phyloP scores from a whole-genome alignment of 1,140 invertebrate species.

The Oedothorax gibbosus region DNA sequence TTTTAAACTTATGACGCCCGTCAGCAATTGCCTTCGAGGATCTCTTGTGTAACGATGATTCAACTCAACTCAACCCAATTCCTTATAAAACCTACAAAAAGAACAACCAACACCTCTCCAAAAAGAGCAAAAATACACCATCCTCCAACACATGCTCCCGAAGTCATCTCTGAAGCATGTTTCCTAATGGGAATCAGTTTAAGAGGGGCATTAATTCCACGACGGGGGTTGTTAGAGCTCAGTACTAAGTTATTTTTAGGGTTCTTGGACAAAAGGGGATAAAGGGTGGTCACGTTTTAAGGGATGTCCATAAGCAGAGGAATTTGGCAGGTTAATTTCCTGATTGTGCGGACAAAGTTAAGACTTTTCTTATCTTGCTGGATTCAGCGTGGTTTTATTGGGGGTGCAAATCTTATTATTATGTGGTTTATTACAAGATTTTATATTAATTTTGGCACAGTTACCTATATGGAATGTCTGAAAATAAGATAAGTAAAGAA shows the following conservation, averaged over 20 bases:
- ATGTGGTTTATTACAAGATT: too few relatives aligned
- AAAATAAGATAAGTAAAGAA: too few relatives aligned
- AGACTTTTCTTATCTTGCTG: too few relatives aligned
- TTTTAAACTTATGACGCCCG: too few relatives aligned
- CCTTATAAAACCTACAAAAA: not conserved
- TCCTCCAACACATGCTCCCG: constrained; percentile 31
- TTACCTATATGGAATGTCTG: too few relatives aligned
- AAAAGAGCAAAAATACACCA: constrained; percentile 11
- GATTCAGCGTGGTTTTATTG: too few relatives aligned
- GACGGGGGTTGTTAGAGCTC: constrained; percentile 30
- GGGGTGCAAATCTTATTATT: too few relatives aligned
- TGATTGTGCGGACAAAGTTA: not conserved
- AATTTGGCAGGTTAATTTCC: constrained; percentile 21
- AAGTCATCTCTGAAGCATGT: constrained; percentile 3
- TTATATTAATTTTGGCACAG: too few relatives aligned
- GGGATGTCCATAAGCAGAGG: constrained; percentile 28
- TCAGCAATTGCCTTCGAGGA: too few relatives aligned
- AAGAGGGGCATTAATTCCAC: constrained; percentile 52
- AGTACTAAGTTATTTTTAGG: constrained; percentile 44
- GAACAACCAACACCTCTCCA: not conserved
- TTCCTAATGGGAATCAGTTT: constrained; percentile 48
- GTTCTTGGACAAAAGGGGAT: not conserved
- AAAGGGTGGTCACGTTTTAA: not conserved
- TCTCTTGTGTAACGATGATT: too few relatives aligned
- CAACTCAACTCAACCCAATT: too few relatives aligned